Evolutionary conservation across 2,888 invertebrate species (phyloP).

Genomic region (Ypsolopha sequella): DNA sequence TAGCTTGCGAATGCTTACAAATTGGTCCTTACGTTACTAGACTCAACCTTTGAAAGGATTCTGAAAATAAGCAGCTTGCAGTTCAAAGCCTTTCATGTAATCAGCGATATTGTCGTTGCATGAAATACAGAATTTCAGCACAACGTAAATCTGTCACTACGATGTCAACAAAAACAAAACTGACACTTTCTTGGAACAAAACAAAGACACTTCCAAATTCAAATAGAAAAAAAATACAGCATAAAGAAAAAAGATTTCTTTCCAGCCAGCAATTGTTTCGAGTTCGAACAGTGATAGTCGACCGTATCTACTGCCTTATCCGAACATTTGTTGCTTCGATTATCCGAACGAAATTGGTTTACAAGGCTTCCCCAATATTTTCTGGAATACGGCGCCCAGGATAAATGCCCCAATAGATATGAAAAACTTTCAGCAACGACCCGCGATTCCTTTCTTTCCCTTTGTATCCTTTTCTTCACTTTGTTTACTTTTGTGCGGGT

Average conservation of each 20-base stretch:
- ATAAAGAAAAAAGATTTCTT: background rate
- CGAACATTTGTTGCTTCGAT: slow-evolving; percentile 19
- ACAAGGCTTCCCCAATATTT: slow-evolving; percentile 22
- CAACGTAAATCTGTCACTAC: too few relatives aligned
- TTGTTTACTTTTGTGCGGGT: too few relatives aligned
- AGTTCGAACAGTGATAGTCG: background rate
- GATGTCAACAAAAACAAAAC: background rate
- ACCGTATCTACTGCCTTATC: slow-evolving; percentile 10
- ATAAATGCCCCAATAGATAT: slow-evolving; percentile 12
- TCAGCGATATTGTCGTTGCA: too few relatives aligned
- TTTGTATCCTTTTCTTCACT: too few relatives aligned
- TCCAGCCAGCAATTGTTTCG: background rate
- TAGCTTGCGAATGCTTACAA: too few relatives aligned
- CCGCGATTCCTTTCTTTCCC: background rate
- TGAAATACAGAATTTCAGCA: too few relatives aligned
- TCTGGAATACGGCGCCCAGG: slow-evolving; percentile 1
- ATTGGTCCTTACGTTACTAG: too few relatives aligned
- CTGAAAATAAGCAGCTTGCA: too few relatives aligned
- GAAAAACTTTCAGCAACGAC: slow-evolving; percentile 4
- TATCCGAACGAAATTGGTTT: slow-evolving; percentile 28
- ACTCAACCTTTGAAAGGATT: too few relatives aligned
- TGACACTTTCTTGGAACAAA: background rate
- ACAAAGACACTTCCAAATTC: background rate
- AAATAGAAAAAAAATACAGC: background rate
- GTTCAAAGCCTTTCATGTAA: too few relatives aligned